These are phyloP conservation scores for Leucozona laternaria DNA, from an alignment of 2,888 invertebrate species.

Conservation along the genomic window DNA sequence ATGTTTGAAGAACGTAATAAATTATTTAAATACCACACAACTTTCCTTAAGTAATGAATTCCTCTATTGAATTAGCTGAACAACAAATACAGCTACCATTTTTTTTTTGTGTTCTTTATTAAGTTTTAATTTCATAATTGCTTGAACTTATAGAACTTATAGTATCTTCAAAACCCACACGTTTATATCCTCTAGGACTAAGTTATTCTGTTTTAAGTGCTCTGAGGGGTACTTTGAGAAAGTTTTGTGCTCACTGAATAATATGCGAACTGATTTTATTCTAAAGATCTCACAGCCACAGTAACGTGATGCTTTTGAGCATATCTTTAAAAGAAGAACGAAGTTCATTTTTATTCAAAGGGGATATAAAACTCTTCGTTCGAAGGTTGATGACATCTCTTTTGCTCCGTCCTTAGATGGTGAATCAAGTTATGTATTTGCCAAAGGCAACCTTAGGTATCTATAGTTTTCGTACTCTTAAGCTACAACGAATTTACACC, in stretches of 20 bases:
- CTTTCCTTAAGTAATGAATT: not conserved
- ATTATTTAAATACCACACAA: too few species aligned
- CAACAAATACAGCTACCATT: not conserved
- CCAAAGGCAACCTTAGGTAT: not conserved
- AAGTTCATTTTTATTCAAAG: not conserved
- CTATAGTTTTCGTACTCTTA: not conserved
- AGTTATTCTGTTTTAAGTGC: constrained; percentile 4
- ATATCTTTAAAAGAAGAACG: not conserved
- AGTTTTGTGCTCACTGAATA: constrained; percentile 22
- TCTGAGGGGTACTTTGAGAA: not conserved
- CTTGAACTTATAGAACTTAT: not conserved
- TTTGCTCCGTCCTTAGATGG: not conserved
- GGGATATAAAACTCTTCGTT: not conserved
- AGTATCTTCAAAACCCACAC: not conserved
- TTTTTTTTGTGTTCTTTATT: too few species aligned
- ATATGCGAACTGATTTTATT: constrained; percentile 11
- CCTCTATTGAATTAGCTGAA: not conserved
- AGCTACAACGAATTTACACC: not conserved
- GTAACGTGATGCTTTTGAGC: not conserved
- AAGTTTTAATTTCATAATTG: not conserved
- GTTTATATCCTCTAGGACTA: not conserved
- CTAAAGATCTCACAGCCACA: not conserved
- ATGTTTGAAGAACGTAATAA: too few species aligned
- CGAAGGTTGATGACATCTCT: not conserved
- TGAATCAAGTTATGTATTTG: not conserved